Conservation (phyloP, 37 sponge, comb jelly and placozoan genomes). For the Beroe forskalii region DNA sequence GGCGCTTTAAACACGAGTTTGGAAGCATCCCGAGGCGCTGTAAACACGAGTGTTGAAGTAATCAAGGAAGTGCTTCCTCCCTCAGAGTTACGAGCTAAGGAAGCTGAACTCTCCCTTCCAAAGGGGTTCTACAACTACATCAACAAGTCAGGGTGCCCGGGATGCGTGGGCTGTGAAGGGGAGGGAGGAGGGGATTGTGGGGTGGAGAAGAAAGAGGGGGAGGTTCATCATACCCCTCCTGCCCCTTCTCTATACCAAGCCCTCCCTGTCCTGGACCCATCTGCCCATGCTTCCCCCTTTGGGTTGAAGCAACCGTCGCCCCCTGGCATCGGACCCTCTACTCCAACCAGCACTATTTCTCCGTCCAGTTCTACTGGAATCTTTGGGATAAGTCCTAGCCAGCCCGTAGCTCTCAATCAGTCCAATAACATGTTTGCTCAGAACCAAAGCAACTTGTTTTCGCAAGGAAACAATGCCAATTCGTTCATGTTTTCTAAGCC, state of each 20-base stretch:
- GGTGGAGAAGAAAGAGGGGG: background rate
- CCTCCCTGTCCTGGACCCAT: background rate
- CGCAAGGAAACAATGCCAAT: too few species aligned
- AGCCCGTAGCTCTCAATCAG: background rate
- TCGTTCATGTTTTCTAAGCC: too few species aligned
- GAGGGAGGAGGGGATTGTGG: too few species aligned
- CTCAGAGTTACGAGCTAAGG: background rate
- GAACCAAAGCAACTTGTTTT: too few species aligned
- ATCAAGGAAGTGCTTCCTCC: slow-evolving; percentile 29
- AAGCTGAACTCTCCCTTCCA: background rate
- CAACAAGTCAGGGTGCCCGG: background rate
- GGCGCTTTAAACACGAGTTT: too few species aligned
- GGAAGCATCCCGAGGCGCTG: background rate
- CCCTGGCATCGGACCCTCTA: too few species aligned
- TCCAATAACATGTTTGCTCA: background rate
- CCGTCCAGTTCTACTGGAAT: background rate
- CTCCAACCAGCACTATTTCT: too few species aligned
- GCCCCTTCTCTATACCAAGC: background rate
- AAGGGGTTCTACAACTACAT: slow-evolving; percentile 3
- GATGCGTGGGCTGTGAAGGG: slow-evolving; percentile 34
- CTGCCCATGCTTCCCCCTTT: background rate
- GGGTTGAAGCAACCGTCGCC: background rate
- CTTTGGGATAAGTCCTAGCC: slow-evolving; percentile 1
- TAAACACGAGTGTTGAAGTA: background rate
- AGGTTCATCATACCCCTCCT: background rate